These are phyloP conservation scores for Apamea crenata DNA, from an alignment of 2,888 invertebrate genomes.

Conservation along the genomic window DNA sequence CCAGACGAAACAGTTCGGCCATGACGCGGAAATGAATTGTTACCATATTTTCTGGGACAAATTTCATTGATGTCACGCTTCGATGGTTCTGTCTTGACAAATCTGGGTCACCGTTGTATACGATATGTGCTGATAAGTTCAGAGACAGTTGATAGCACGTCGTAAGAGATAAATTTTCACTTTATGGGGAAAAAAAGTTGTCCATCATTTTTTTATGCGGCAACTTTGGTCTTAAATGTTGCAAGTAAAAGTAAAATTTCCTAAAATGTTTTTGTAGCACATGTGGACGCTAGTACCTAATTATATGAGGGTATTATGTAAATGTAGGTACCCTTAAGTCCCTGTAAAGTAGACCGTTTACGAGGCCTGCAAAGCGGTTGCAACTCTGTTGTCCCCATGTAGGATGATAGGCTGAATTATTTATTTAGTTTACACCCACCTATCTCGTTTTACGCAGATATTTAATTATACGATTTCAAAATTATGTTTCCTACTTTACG, in stretches of 20 bases:
- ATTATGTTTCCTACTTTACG: slow-evolving; percentile 27
- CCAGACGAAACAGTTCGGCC: slow-evolving; percentile 43
- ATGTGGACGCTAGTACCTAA: slow-evolving; percentile 47
- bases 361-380: slow-evolving; percentile 52
- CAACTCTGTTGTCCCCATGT: slow-evolving; percentile 59
- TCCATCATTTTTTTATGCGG: slow-evolving; percentile 25
- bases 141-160: slow-evolving; percentile 31
- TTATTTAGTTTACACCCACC: slow-evolving; percentile 41
- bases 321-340: slow-evolving; percentile 58
- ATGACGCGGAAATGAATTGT: slow-evolving; percentile 62
- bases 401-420: slow-evolving; percentile 54
- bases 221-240: slow-evolving; percentile 42
- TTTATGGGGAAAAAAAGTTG: slow-evolving; percentile 31
- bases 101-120: slow-evolving; percentile 61
- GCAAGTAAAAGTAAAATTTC: slow-evolving; percentile 22
- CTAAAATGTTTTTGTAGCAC: slow-evolving; percentile 34
- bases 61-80: slow-evolving; percentile 63
- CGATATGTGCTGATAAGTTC: slow-evolving; percentile 55
- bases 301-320: slow-evolving; percentile 60
- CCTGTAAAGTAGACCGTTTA: slow-evolving; percentile 62
- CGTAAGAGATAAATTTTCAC: slow-evolving; percentile 49
- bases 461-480: slow-evolving; percentile 37
- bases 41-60: slow-evolving; percentile 60
- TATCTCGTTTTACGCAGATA: slow-evolving; percentile 18
- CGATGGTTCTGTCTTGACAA: slow-evolving; percentile 52